These are phyloP conservation scores for Pyrgus malvae DNA, from an alignment of 2,888 invertebrate genomes.

Conservation along the genomic window DNA sequence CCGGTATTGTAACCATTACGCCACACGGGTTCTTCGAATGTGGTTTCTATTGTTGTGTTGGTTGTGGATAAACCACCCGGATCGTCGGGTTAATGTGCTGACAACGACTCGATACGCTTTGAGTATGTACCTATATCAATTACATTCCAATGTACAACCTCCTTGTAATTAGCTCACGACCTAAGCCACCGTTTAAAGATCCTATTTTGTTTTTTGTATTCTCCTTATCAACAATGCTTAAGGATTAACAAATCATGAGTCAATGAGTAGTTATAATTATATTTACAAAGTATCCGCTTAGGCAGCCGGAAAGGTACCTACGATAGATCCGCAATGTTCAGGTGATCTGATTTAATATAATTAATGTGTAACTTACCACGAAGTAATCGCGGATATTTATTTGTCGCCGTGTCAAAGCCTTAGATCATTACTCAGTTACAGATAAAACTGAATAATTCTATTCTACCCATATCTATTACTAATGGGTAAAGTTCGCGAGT, in stretches of 20 bases:
- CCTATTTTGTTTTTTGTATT: conserved; percentile 21
- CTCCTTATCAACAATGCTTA: conserved; percentile 36
- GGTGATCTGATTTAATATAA: conserved; percentile 72
- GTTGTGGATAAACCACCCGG: no score
- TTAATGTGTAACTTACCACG: conserved; percentile 67
- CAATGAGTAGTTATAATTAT: conserved; percentile 38
- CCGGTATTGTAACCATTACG: no score
- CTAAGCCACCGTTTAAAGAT: conserved; percentile 6
- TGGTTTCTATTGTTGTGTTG: no score
- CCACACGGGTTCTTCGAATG: no score
- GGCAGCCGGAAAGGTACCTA: conserved; percentile 46
- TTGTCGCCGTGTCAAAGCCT: conserved; percentile 37
- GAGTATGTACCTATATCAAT: no score
- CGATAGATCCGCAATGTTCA: conserved; percentile 63
- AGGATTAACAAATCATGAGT: conserved; percentile 34
- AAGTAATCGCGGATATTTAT: conserved; percentile 67
- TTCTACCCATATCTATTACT: conserved; percentile 18
- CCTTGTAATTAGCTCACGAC: conserved; percentile 3
- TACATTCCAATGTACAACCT: background rate
- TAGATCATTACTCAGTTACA: conserved; percentile 25
- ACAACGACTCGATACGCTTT: no score
- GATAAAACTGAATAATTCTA: conserved; percentile 23
- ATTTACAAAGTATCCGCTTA: conserved; percentile 45
- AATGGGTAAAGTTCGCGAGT: conserved; percentile 18
- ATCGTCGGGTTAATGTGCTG: no score